phyloP scores from a whole-genome alignment of 1,140 invertebrate genomes.

The Cydia amplana region DNA sequence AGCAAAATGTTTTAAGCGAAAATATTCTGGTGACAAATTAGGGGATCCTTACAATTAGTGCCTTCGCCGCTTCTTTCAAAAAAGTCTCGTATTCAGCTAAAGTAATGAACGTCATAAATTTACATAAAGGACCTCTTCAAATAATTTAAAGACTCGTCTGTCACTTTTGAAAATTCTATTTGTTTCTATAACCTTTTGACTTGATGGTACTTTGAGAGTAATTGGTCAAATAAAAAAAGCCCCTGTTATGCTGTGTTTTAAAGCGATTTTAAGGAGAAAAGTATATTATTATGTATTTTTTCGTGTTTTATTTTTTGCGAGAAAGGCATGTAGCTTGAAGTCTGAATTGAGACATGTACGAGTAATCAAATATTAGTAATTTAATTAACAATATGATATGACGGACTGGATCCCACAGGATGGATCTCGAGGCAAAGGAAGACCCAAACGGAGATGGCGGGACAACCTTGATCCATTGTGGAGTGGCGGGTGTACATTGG shows the following conservation, averaged over 20 bases:
- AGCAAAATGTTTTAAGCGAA: constrained; percentile 31
- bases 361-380: too few species aligned
- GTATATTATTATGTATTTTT: not conserved
- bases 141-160: constrained; percentile 44
- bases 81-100: constrained; percentile 62
- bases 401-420: too few species aligned
- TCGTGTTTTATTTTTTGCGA: not conserved
- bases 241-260: not conserved
- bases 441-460: too few species aligned
- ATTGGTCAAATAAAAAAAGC: constrained; percentile 7
- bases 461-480: too few species aligned
- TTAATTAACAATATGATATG: too few species aligned
- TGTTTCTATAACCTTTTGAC: constrained; percentile 31
- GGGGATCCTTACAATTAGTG: constrained; percentile 60
- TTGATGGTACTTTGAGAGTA: not conserved
- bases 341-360: too few species aligned
- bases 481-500: too few species aligned
- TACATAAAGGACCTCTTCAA: constrained; percentile 48
- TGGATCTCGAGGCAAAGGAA: too few species aligned
- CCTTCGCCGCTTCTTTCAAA: constrained; percentile 56
- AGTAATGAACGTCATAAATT: constrained; percentile 68
- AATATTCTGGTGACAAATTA: constrained; percentile 60
- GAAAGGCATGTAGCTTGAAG: not conserved
- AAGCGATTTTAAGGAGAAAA: not conserved
- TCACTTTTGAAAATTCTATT: constrained; percentile 31